Evolutionary conservation across 2,888 invertebrate species (phyloP).

Genomic region (Lycophotia porphyrea): DNA sequence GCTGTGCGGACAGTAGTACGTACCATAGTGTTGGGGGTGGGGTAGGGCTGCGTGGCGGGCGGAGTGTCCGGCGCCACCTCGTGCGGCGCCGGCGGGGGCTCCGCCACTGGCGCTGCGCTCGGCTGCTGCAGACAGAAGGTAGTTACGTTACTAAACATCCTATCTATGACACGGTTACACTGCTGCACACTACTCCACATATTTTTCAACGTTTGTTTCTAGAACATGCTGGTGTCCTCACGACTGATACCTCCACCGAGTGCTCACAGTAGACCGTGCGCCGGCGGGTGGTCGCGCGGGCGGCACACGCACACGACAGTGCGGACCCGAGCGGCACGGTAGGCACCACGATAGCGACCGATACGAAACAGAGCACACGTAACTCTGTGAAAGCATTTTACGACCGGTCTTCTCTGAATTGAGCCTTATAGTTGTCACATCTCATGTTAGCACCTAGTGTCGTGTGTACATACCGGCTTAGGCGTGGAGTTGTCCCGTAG

Average conservation of each 20-base stretch:
- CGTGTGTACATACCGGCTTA: constrained; percentile 40
- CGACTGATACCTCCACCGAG: neutral
- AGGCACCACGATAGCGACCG: no score
- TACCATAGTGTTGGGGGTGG: constrained; percentile 57
- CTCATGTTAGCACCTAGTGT: neutral
- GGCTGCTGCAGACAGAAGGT: no score
- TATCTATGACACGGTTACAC: neutral
- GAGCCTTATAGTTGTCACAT: neutral
- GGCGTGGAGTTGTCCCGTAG: constrained; percentile 50
- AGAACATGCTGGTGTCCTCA: neutral
- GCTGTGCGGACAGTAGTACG: no score
- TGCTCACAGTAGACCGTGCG: neutral
- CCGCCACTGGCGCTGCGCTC: no score
- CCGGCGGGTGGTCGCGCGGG: no score
- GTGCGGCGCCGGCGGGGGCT: no score
- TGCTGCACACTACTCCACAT: neutral
- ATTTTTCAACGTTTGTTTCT: neutral
- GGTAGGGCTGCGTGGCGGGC: constrained; percentile 59
- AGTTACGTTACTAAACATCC: no score
- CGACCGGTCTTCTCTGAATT: neutral
- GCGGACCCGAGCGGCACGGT: no score
- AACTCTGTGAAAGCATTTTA: neutral
- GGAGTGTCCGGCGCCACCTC: neutral
- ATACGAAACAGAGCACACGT: neutral
- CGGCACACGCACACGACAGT: no score